Conservation (phyloP, 23 tunicate species). For the Aplidium turbinatum region DNA sequence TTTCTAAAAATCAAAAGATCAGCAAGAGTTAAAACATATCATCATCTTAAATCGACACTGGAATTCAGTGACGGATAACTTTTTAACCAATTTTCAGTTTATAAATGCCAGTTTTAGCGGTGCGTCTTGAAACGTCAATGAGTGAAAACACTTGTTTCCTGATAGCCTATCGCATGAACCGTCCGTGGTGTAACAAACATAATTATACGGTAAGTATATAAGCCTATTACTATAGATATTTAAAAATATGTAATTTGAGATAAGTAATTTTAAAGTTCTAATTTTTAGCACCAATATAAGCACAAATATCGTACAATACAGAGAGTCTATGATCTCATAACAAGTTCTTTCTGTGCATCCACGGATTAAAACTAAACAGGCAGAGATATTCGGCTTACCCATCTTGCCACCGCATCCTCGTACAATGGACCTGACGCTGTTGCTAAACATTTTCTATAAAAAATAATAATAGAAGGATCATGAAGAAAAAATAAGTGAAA, state of each 20-base stretch:
- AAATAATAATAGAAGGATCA: neutral
- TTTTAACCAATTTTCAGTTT: neutral
- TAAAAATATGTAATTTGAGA: too few relatives aligned
- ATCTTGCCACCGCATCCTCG: constrained; percentile 61
- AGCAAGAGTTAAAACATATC: neutral
- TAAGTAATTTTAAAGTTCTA: too few relatives aligned
- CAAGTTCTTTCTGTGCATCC: neutral
- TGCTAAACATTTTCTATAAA: constrained; percentile 82
- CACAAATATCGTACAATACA: too few relatives aligned
- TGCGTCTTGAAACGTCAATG: too few relatives aligned
- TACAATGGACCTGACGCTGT: constrained; percentile 61
- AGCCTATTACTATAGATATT: too few relatives aligned
- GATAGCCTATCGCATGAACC: too few relatives aligned
- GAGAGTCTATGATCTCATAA: too few relatives aligned
- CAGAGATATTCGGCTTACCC: constrained; percentile 24
- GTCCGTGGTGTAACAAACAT: too few relatives aligned
- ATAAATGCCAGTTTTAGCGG: too few relatives aligned
- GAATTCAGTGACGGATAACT: neutral
- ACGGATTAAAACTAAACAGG: neutral
- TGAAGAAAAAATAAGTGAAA: neutral
- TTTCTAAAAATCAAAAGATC: constrained; percentile 32
- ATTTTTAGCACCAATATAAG: too few relatives aligned
- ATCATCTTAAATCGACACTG: neutral
- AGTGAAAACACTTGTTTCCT: too few relatives aligned
- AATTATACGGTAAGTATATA: too few relatives aligned